Evolutionary conservation across 2,888 invertebrate genomes (phyloP).

Genomic region (Cryptus viduatorius): DNA sequence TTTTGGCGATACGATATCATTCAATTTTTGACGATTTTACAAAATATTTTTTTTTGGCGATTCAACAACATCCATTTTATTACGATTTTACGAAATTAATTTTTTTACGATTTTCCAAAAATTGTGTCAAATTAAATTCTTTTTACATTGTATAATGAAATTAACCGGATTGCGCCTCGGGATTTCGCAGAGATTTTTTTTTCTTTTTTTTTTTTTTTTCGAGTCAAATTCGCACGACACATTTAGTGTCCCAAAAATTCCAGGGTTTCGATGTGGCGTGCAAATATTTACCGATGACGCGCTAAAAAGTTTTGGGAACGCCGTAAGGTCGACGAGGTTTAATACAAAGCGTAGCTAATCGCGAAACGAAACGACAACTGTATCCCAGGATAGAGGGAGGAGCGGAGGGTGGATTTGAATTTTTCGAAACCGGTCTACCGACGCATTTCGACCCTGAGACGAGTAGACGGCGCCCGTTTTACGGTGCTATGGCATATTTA

Average conservation of each 20-base stretch:
- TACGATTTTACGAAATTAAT: too few species aligned
- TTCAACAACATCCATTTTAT: neutral
- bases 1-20: too few species aligned
- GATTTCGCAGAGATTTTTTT: neutral
- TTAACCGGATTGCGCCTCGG: too few species aligned
- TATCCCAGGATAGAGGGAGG: neutral
- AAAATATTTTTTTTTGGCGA: too few species aligned
- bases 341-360: neutral
- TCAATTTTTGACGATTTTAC: too few species aligned
- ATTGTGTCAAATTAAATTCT: neutral
- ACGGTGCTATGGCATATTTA: conserved; percentile 11
- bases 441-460: conserved; percentile 55
- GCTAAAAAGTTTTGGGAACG: neutral
- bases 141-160: too few species aligned
- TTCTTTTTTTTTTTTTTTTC: neutral
- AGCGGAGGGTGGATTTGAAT: conserved; percentile 36
- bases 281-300: conserved; percentile 3
- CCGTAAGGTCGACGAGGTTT: neutral
- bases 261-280: neutral
- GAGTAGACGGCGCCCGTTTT: neutral
- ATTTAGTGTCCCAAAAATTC: neutral
- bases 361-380: neutral
- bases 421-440: conserved; percentile 56
- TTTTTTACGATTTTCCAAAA: too few species aligned
- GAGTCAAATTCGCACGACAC: neutral